Evolutionary conservation across 2,113 vertebrate genomes (phyloP), one percentile per base, ranked within the genome.

Genomic region (Psettodes erumei): DNA sequence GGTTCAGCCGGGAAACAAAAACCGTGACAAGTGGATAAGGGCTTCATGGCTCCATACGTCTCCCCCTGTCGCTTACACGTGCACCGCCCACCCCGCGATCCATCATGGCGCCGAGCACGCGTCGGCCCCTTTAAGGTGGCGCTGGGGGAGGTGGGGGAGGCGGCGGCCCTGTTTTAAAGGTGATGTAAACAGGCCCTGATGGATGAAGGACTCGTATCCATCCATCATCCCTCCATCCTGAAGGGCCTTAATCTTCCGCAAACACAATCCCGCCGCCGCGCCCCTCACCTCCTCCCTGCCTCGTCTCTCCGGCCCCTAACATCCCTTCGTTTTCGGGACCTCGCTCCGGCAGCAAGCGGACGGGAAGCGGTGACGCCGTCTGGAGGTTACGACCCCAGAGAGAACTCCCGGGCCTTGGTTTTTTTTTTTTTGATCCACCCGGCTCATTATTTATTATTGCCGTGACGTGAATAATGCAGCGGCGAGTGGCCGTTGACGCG

Each of bases 131-230:
- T 81, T 83, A 82, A 87, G 75, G 60, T 61, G 69, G 86, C 28
- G 56, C n/a, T 12, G 50, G 25, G 38, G 33, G 67, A 43, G 43
- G 60, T 11, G 9, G 47, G 3, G n/a, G 80, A 60, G 43, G 54
- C 16, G 74, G 85, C 77, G 18, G 69, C 81, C 84, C 86, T 83
- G 82, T 84, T 91, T n/a, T 86, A 89, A 88, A 87, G 88, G 88
- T 91, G 90, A 90, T 89, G 88, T 88, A 91, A 91, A 91, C 89
- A 84, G 81, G 61, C 73, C 45, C 66, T 93, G 92, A 93, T 90
- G 90, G 90, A 93, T 91, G 90, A 78, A 85, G 81, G 77, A 55
- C 74, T 66, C 37, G 50, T 37, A 3, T 90, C 88, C 84, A 93
- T 92, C 92, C 88, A 87, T 93, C 90, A 90, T 87, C 81, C 81